Conservation (phyloP, 2,888 invertebrate genomes). For the Ctenicera cuprea region DNA sequence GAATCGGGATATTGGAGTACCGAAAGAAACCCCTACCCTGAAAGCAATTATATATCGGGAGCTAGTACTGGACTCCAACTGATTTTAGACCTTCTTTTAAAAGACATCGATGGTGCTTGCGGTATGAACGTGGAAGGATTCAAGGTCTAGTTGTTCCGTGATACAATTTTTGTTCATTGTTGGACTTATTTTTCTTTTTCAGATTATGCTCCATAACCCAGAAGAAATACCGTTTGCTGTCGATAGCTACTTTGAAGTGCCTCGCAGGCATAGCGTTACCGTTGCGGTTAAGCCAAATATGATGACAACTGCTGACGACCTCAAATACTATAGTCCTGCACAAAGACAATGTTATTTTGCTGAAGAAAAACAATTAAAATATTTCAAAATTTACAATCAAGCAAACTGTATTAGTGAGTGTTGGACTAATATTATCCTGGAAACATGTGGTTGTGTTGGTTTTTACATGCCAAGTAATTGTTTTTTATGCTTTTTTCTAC, state of each 20-base stretch:
- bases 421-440: conserved; percentile 79
- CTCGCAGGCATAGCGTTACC: conserved; percentile 81
- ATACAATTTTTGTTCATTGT: too few species aligned
- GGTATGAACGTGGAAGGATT: too few species aligned
- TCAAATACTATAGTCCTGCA: conserved; percentile 78
- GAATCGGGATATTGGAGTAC: too few species aligned
- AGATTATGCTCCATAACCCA: conserved; percentile 82
- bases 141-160: too few species aligned
- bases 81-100: too few species aligned
- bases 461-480: conserved; percentile 81
- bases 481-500: background rate
- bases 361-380: conserved; percentile 78
- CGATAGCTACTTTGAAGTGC: conserved; percentile 82
- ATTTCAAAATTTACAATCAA: conserved; percentile 83
- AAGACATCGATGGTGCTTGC: too few species aligned
- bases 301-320: conserved; percentile 82
- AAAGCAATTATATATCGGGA: too few species aligned
- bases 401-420: conserved; percentile 85
- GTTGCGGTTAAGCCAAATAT: conserved; percentile 85
- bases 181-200: too few species aligned
- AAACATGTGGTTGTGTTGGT: conserved; percentile 80
- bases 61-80: too few species aligned
- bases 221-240: conserved; percentile 81
- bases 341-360: conserved; percentile 83
- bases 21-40: too few species aligned